Evolutionary conservation across 2,113 vertebrate genomes (phyloP).

Genomic region (Menidia beryllina): DNA sequence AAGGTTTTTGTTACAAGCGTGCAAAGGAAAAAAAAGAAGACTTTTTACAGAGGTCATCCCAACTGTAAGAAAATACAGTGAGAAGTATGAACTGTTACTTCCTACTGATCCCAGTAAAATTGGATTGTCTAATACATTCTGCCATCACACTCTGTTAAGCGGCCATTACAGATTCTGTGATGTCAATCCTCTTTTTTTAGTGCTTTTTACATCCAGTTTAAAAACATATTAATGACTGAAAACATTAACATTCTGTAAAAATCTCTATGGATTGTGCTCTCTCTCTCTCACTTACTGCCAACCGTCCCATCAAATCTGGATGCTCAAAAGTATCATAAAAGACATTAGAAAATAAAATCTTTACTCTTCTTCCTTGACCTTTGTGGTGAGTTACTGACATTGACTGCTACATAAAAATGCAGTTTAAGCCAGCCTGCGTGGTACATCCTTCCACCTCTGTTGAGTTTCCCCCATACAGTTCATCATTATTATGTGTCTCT

Average conservation of each 20-base stretch:
- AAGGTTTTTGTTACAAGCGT: slow-evolving; percentile 52
- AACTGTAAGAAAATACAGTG: slow-evolving; percentile 72
- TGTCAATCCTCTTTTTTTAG: not conserved
- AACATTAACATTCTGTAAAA: not conserved
- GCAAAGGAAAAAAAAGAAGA: slow-evolving; percentile 33
- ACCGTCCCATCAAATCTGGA: not conserved
- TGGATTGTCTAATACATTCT: slow-evolving; percentile 70
- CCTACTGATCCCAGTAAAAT: slow-evolving; percentile 47
- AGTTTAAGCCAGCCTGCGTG: not conserved
- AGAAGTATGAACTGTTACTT: slow-evolving; percentile 43
- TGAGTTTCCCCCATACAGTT: not conserved
- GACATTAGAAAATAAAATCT: slow-evolving; percentile 37
- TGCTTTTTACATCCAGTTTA: slow-evolving; percentile 12
- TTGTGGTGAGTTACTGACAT: not conserved
- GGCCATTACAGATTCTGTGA: slow-evolving; percentile 21
- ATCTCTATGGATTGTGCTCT: too few species aligned
- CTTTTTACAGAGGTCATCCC: slow-evolving; percentile 40
- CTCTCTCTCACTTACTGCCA: not conserved
- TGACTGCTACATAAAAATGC: slow-evolving; percentile 13
- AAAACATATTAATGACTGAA: not conserved
- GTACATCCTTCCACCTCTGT: not conserved
- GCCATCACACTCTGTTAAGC: slow-evolving; percentile 28
- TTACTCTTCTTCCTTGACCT: not conserved
- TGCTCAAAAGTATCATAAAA: slow-evolving; percentile 15
- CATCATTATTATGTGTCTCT: slow-evolving; percentile 28